Evolutionary conservation across 2,888 invertebrate species (phyloP).

Genomic region (Smittia aterrima): DNA sequence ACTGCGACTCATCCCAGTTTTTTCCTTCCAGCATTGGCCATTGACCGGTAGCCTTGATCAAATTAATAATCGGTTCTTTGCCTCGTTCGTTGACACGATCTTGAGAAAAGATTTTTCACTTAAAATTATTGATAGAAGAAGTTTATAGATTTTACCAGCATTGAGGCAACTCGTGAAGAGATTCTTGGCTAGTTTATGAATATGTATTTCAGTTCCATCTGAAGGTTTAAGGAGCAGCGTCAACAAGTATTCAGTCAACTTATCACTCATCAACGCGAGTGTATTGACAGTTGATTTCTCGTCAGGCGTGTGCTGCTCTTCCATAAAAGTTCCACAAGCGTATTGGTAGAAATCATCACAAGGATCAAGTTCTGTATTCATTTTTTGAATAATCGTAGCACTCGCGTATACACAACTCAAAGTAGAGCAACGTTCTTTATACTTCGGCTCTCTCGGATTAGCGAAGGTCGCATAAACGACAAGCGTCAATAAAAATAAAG

Average conservation of each 20-base stretch:
- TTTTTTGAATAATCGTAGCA: background rate
- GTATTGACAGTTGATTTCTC: conserved; percentile 1
- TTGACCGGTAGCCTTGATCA: background rate
- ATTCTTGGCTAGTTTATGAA: background rate
- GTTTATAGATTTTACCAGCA: too few relatives aligned
- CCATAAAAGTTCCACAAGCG: background rate
- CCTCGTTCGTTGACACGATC: background rate
- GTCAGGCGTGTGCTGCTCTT: background rate
- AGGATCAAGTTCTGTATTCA: background rate
- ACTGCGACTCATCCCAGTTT: background rate
- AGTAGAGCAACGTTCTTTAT: background rate
- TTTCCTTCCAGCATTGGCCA: background rate
- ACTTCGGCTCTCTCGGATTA: background rate
- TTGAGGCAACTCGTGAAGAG: too few relatives aligned
- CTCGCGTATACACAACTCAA: background rate
- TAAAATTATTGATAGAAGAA: too few relatives aligned
- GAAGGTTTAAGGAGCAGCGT: background rate
- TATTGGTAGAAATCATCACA: background rate
- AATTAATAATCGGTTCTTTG: background rate
- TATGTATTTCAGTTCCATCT: background rate
- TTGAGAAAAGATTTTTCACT: too few relatives aligned
- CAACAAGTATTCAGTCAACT: background rate
- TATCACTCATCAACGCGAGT: background rate
- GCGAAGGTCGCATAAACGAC: too few relatives aligned
- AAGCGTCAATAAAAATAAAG: too few relatives aligned